phyloP scores from a whole-genome alignment of 2,797 vertebrate species.

The Amblyopsis hoosieri region DNA sequence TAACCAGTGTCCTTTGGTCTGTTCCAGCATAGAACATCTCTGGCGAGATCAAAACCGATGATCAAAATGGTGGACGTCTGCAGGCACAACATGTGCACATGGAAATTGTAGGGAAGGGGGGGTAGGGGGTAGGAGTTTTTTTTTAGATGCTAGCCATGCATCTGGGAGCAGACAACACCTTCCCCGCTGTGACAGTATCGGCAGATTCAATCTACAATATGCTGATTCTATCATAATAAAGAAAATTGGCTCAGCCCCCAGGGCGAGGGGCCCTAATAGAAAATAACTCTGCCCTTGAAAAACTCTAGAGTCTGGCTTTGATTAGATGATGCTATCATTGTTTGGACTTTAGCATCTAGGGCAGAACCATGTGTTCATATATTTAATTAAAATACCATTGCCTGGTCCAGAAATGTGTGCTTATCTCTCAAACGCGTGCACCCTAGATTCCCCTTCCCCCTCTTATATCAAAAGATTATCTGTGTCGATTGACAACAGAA shows the following conservation, averaged over 20 bases:
- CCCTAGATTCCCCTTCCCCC: conserved; percentile 47
- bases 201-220: conserved; percentile 85
- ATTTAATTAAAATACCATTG: conserved; percentile 85
- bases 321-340: conserved; percentile 90
- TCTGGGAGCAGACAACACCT: conserved; percentile 55
- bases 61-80: conserved; percentile 14
- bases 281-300: conserved; percentile 90
- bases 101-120: conserved; percentile 3
- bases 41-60: neutral
- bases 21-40: neutral
- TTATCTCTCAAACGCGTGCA: conserved; percentile 73
- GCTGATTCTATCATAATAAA: conserved; percentile 91
- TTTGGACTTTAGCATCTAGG: conserved; percentile 80
- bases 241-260: conserved; percentile 88
- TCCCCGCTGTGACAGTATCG: conserved; percentile 81
- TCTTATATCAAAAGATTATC: conserved; percentile 84
- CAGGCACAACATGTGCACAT: conserved; percentile 10
- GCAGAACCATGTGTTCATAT: conserved; percentile 78
- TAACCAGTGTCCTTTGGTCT: conserved; percentile 1
- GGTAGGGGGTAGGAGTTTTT: conserved; percentile 14
- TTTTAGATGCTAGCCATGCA: conserved; percentile 76
- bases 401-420: conserved; percentile 69
- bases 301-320: conserved; percentile 80
- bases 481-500: conserved; percentile 72
- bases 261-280: conserved; percentile 82